A percentile compares a stretch with the other conserved stretches of the same genome.
Evolutionary conservation across 2,797 vertebrate species (phyloP).

Genomic region (Gymnoscopelus microlampas): DNA sequence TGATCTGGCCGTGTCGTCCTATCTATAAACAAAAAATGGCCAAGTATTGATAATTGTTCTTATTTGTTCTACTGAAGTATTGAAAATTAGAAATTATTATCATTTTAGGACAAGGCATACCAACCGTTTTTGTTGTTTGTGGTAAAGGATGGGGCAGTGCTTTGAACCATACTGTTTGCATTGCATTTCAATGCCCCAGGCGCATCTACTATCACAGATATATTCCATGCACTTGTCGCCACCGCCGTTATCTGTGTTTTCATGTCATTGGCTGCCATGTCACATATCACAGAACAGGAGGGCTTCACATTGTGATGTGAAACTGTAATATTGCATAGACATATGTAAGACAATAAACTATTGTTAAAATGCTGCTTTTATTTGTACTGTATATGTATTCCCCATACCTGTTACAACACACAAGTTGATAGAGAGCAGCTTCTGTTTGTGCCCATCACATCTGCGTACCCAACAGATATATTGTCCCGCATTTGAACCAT

Average conservation of each 20-base stretch:
- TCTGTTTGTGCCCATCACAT: constrained; percentile 18
- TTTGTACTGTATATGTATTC: not conserved
- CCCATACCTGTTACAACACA: constrained; percentile 46
- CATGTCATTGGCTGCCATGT: constrained; percentile 4
- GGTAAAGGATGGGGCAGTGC: not conserved
- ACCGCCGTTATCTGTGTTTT: not conserved
- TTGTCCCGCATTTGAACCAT: constrained; percentile 43
- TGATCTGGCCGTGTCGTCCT: not conserved
- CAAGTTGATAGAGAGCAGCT: constrained; percentile 37
- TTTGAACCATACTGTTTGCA: not conserved
- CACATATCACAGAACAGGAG: constrained; percentile 48
- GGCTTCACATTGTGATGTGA: constrained; percentile 1
- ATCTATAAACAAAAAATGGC: constrained; percentile 20
- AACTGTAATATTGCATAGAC: constrained; percentile 15
- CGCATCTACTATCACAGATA: constrained; percentile 11
- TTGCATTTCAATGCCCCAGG: constrained; percentile 37
- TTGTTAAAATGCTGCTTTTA: not conserved
- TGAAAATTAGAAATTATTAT: not conserved
- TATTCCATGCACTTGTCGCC: constrained; percentile 11
- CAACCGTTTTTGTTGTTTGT: constrained; percentile 37
- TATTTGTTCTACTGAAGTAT: not conserved
- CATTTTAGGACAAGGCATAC: constrained; percentile 7
- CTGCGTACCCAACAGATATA: constrained; percentile 51
- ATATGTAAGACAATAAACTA: not conserved
- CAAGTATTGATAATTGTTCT: not conserved